phyloP scores from a whole-genome alignment of 2,797 vertebrate species.

The Eulemur coronatus region DNA sequence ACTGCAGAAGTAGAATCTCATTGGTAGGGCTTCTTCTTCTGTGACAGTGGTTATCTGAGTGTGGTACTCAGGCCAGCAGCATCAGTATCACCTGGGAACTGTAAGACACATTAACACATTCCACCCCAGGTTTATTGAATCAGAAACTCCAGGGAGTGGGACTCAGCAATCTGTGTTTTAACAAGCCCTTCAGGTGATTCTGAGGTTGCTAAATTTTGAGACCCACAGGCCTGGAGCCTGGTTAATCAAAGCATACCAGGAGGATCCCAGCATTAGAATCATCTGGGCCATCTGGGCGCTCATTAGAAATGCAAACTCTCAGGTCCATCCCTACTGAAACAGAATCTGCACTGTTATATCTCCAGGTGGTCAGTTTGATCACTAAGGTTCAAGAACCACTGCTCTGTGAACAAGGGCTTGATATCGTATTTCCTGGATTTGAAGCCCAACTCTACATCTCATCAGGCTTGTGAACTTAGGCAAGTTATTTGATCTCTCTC shows the following conservation, averaged over 20 bases:
- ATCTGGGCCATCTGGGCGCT: not conserved
- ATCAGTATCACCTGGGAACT: not conserved
- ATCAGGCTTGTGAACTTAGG: not conserved
- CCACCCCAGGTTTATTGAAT: not conserved
- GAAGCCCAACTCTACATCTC: not conserved
- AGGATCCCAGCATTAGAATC: not conserved
- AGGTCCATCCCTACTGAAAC: not conserved
- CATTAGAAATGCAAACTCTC: not conserved
- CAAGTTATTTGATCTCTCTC: not conserved
- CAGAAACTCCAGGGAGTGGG: not conserved
- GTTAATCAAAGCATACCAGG: not conserved
- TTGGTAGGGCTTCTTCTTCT: not conserved
- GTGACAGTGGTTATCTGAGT: not conserved
- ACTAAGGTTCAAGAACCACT: not conserved
- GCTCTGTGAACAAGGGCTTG: not conserved
- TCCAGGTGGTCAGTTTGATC: not conserved
- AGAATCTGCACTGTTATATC: not conserved
- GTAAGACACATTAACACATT: not conserved
- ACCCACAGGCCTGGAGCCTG: not conserved
- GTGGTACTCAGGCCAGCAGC: not conserved
- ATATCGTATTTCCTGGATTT: not conserved
- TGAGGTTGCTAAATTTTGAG: not conserved
- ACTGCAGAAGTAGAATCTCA: not conserved
- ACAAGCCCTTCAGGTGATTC: not conserved
- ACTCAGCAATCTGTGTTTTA: not conserved